These are phyloP conservation scores for Chloroclystis v-ata DNA, from an alignment of 2,888 invertebrate genomes.

Conservation along the genomic window DNA sequence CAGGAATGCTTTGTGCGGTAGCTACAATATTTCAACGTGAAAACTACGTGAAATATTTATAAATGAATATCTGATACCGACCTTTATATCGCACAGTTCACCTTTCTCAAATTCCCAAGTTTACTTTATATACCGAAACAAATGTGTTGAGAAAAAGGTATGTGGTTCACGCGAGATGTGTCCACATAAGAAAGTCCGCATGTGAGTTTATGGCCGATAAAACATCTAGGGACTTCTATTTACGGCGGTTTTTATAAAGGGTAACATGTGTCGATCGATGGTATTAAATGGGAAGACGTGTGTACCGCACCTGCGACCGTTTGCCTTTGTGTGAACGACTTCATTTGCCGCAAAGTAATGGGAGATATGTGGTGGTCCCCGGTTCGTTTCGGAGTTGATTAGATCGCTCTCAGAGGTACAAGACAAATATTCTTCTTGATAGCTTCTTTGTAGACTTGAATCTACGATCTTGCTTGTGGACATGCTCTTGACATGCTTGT, in stretches of 20 bases:
- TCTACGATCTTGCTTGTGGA: neutral
- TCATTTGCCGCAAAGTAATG: slow-evolving; percentile 17
- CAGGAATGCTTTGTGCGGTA: neutral
- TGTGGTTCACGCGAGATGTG: slow-evolving; percentile 56
- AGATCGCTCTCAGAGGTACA: neutral
- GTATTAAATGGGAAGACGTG: slow-evolving; percentile 51
- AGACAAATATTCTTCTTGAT: slow-evolving; percentile 3
- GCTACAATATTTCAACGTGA: neutral
- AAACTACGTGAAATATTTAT: slow-evolving; percentile 1
- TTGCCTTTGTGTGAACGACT: slow-evolving; percentile 20
- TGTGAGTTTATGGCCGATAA: slow-evolving; percentile 70
- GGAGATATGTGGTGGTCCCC: slow-evolving; percentile 7
- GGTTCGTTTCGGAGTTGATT: slow-evolving; percentile 13
- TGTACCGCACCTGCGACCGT: slow-evolving; percentile 45
- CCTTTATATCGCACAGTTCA: slow-evolving; percentile 13
- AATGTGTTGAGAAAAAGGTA: slow-evolving; percentile 30
- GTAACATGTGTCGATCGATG: slow-evolving; percentile 50
- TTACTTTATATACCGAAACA: slow-evolving; percentile 30
- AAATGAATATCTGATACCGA: slow-evolving; percentile 4
- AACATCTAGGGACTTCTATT: slow-evolving; percentile 65
- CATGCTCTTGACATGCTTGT: too few relatives aligned
- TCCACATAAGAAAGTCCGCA: slow-evolving; percentile 54
- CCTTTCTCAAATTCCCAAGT: slow-evolving; percentile 23
- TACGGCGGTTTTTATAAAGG: slow-evolving; percentile 58
- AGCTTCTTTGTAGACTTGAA: neutral